phyloP scores from a whole-genome alignment of 1,140 invertebrate species.

The Thaumatotibia leucotreta region DNA sequence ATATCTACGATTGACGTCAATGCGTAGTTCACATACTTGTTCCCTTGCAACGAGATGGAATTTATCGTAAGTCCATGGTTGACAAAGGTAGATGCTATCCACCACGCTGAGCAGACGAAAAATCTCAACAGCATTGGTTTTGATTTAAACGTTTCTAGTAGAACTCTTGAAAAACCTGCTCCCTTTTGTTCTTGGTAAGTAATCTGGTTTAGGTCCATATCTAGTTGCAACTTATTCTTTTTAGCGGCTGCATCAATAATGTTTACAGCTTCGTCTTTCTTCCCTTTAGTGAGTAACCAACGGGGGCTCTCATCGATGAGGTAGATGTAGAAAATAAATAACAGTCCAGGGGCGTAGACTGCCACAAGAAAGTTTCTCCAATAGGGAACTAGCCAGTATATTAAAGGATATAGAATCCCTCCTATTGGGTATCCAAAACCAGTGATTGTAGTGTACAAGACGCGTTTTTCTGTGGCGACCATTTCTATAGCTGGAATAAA shows the following conservation, averaged over 20 bases:
- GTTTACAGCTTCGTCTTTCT: background rate
- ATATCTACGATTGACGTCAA: constrained; percentile 79
- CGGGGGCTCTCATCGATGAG: no score
- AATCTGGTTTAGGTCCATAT: background rate
- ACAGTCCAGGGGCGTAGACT: constrained; percentile 2
- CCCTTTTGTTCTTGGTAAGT: background rate
- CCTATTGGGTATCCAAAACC: background rate
- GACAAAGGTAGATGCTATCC: constrained; percentile 81
- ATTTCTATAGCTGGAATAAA: constrained; percentile 5
- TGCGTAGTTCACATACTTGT: constrained; percentile 80
- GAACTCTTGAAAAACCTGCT: background rate
- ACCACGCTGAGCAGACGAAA: constrained; percentile 79
- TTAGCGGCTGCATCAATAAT: constrained; percentile 9
- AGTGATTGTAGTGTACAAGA: background rate
- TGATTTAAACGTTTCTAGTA: background rate
- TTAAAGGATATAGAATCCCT: background rate
- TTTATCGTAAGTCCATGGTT: constrained; percentile 87
- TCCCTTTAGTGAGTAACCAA: constrained; percentile 81
- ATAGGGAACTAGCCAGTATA: background rate
- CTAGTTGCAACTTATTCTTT: background rate
- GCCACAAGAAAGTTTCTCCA: constrained; percentile 15
- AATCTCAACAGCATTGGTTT: constrained; percentile 8
- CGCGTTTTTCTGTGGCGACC: background rate
- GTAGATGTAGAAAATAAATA: no score
- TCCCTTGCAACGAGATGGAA: constrained; percentile 81